phyloP scores from a whole-genome alignment of 2,888 invertebrate genomes.

The Spicauda simplicius region DNA sequence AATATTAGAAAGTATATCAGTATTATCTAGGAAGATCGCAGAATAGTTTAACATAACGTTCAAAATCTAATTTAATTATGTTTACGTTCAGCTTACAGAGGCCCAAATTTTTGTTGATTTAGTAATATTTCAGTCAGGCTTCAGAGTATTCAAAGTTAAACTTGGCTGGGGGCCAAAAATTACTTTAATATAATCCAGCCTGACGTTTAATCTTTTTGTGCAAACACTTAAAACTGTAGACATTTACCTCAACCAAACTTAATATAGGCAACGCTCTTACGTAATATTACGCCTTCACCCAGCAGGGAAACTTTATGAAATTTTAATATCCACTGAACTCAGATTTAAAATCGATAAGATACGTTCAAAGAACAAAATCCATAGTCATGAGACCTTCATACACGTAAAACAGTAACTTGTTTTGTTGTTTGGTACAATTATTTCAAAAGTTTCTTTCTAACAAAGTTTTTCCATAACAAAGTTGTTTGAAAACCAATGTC shows the following conservation, averaged over 20 bases:
- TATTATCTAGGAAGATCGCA: no score
- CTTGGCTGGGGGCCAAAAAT: conserved; percentile 27
- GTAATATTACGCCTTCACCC: conserved; percentile 65
- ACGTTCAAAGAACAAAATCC: conserved; percentile 20
- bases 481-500: no score
- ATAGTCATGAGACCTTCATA: conserved; percentile 8
- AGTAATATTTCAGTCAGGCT: conserved; percentile 3
- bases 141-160: conserved; percentile 21
- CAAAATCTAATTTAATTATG: not conserved
- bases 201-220: conserved; percentile 58
- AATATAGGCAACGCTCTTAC: conserved; percentile 64
- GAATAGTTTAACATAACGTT: no score
- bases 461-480: no score
- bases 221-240: conserved; percentile 47
- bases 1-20: no score
- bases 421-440: not conserved
- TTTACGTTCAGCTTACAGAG: conserved; percentile 3
- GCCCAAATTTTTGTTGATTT: conserved; percentile 16
- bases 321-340: conserved; percentile 65
- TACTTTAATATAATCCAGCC: conserved; percentile 36
- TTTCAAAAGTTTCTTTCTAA: no score
- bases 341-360: conserved; percentile 46
- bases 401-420: not conserved
- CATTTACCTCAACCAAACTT: conserved; percentile 57
- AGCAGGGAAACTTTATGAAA: conserved; percentile 66